phyloP scores from a whole-genome alignment of 2,888 invertebrate genomes.

The Tryphoninae sp. region DNA sequence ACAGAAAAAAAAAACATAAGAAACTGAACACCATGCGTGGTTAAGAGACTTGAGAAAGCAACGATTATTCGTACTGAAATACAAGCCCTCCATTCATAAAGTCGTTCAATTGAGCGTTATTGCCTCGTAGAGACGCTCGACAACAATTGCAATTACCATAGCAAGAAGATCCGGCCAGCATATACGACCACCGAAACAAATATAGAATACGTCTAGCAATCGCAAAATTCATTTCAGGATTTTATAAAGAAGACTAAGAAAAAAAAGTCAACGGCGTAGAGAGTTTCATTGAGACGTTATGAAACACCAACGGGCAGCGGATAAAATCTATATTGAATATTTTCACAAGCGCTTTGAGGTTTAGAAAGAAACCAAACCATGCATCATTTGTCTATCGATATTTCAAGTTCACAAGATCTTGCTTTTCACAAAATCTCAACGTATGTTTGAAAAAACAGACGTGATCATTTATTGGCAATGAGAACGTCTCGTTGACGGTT shows the following conservation, averaged over 20 bases:
- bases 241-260: not conserved
- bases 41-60: not conserved
- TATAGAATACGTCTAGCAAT: slow-evolving; percentile 4
- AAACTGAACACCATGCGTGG: slow-evolving; percentile 1
- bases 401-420: too few relatives aligned
- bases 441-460: too few relatives aligned
- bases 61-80: slow-evolving; percentile 18
- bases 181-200: not conserved
- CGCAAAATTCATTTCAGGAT: not conserved
- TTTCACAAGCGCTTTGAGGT: not conserved
- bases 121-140: slow-evolving; percentile 33
- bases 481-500: too few relatives aligned
- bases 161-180: slow-evolving; percentile 26
- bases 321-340: not conserved
- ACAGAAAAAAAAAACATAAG: slow-evolving; percentile 55
- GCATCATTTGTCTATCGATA: too few relatives aligned
- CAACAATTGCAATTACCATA: slow-evolving; percentile 60
- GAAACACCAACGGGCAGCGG: not conserved
- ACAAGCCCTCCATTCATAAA: slow-evolving; percentile 40
- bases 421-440: too few relatives aligned
- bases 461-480: too few relatives aligned
- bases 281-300: not conserved
- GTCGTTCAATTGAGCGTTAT: slow-evolving; percentile 53
- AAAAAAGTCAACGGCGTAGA: not conserved
- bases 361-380: too few relatives aligned